A percentile compares a stretch with the other conserved stretches of the same genome.
Conservation (phyloP, 2,797 vertebrate genomes). For the Cyclura pinguis region DNA sequence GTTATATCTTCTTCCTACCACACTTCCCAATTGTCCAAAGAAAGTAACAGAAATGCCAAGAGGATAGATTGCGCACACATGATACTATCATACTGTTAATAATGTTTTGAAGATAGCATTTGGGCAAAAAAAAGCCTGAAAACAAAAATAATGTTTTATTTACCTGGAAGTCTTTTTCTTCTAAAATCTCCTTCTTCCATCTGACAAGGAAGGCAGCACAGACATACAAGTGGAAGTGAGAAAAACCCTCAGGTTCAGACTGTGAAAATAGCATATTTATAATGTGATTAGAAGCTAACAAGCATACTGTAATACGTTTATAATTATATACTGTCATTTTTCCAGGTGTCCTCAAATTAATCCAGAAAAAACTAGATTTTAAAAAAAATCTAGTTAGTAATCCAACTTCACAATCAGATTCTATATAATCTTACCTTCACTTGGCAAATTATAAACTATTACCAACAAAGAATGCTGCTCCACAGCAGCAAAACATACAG, state of each 20-base stretch:
- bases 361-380: not conserved
- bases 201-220: slow-evolving; percentile 95
- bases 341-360: not conserved
- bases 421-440: not conserved
- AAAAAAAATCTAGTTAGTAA: not conserved
- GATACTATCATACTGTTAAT: not conserved
- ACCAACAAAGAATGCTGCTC: not conserved
- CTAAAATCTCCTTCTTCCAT: slow-evolving; percentile 96
- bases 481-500: not conserved
- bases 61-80: not conserved
- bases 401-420: not conserved
- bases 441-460: not conserved
- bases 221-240: slow-evolving; percentile 97
- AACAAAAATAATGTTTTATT: slow-evolving; percentile 53
- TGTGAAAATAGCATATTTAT: slow-evolving; percentile 66
- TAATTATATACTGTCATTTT: not conserved
- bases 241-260: slow-evolving; percentile 98
- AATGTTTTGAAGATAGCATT: slow-evolving; percentile 73
- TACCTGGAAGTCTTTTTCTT: slow-evolving; percentile 97
- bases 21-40: not conserved
- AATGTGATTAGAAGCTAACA: not conserved
- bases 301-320: not conserved
- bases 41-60: not conserved
- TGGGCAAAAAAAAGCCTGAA: slow-evolving; percentile 4
- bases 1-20: too few species aligned